A percentile compares a stretch with the other conserved stretches of the same genome.
phyloP scores from a whole-genome alignment of 1,140 invertebrate species.

The Aradophagus sp. region DNA sequence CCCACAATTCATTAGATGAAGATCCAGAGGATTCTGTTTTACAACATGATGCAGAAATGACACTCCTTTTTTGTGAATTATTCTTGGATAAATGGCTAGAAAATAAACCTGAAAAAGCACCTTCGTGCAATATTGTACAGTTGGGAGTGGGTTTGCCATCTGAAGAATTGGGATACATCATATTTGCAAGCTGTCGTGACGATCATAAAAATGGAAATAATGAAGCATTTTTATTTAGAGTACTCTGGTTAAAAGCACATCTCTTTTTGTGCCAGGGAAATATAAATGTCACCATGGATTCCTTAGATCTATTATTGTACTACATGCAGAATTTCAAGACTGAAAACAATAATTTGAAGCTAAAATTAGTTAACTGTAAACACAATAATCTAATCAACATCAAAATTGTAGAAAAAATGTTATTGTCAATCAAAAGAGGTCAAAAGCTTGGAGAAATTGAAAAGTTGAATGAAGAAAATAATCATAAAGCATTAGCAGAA shows the following conservation, averaged over 20 bases:
- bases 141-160: constrained; percentile 69
- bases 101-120: constrained; percentile 73
- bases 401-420: constrained; percentile 70
- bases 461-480: constrained; percentile 78
- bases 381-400: constrained; percentile 73
- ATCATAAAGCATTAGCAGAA: constrained; percentile 79
- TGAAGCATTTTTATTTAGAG: constrained; percentile 68
- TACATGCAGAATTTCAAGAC: constrained; percentile 66
- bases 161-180: constrained; percentile 70
- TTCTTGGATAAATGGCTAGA: constrained; percentile 76
- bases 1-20: constrained; percentile 74
- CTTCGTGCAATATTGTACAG: constrained; percentile 58
- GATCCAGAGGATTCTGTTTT: constrained; percentile 74
- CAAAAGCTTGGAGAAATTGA: constrained; percentile 76
- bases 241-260: constrained; percentile 76
- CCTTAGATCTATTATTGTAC: constrained; percentile 70
- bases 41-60: constrained; percentile 77
- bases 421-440: constrained; percentile 75
- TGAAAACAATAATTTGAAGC: constrained; percentile 57
- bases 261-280: constrained; percentile 74
- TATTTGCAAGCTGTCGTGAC: constrained; percentile 71
- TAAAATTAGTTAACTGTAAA: constrained; percentile 75
- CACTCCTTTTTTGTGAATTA: constrained; percentile 80
- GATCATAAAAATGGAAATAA: constrained; percentile 70
- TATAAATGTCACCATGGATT: constrained; percentile 72